Conservation (phyloP, 64 coral and sea anemone genomes). For the Dendrophyllia cribrosa region DNA sequence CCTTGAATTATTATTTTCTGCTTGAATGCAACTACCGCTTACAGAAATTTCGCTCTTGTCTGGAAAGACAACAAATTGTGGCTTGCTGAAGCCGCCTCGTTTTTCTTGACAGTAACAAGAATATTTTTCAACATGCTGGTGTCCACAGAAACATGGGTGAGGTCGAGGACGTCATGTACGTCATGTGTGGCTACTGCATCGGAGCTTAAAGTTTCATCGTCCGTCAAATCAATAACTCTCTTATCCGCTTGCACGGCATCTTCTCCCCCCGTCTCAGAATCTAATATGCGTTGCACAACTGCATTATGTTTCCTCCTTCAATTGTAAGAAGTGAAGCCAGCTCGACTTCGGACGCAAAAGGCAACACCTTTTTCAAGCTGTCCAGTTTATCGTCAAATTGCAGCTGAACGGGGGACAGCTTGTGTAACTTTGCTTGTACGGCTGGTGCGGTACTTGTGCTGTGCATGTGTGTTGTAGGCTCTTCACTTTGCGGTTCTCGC, state of each 20-base stretch:
- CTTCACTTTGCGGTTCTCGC: neutral
- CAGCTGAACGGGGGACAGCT: neutral
- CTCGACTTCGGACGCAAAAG: neutral
- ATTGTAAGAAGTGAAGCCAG: neutral
- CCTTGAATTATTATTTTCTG: too few species aligned
- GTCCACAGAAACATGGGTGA: neutral
- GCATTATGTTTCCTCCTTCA: neutral
- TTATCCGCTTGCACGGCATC: neutral
- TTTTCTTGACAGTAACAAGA: neutral
- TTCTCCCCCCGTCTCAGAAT: neutral
- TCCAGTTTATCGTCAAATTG: conserved; percentile 1
- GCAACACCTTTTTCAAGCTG: too few species aligned
- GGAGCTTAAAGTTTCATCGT: neutral
- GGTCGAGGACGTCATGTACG: too few species aligned
- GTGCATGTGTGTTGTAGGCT: neutral
- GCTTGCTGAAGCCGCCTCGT: neutral
- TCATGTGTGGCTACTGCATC: neutral
- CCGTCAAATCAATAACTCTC: neutral
- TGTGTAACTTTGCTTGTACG: neutral
- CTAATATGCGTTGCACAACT: conserved; percentile 2
- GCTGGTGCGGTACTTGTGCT: neutral
- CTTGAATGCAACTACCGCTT: too few species aligned
- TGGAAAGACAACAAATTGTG: conserved; percentile 13
- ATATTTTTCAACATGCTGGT: conserved; percentile 9
- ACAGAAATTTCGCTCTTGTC: neutral